These are phyloP conservation scores for Urechis unicinctus DNA, from an alignment of 2,888 invertebrate genomes.

Conservation along the genomic window DNA sequence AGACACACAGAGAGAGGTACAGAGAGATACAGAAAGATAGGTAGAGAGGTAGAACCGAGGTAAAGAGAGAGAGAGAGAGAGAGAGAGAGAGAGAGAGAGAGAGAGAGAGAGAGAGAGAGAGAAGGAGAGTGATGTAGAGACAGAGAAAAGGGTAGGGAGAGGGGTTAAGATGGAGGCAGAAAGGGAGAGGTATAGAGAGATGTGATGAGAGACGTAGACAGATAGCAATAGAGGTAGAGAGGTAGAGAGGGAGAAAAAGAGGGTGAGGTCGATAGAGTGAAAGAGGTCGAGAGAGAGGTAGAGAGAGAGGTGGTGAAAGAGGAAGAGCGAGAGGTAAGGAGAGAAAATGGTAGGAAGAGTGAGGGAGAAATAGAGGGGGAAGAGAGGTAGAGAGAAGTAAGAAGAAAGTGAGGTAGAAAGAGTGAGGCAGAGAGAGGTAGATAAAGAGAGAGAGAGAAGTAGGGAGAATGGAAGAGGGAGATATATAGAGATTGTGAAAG, in stretches of 20 bases:
- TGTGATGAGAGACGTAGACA: not conserved
- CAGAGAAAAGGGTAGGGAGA: not conserved
- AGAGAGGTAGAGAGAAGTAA: not conserved
- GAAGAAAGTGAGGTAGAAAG: not conserved
- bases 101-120: not conserved
- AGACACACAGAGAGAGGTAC: too few relatives aligned
- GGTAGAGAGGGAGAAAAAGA: not conserved
- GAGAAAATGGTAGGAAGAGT: too few relatives aligned
- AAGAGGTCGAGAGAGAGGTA: not conserved
- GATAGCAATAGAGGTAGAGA: not conserved
- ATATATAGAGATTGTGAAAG: too few relatives aligned
- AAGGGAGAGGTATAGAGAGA: not conserved
- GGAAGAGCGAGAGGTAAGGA: not conserved
- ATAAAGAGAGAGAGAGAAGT: too few relatives aligned
- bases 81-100: not conserved
- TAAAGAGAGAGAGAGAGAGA: too few relatives aligned
- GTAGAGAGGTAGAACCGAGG: too few relatives aligned
- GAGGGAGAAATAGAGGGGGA: too few relatives aligned
- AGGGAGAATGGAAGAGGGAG: too few relatives aligned
- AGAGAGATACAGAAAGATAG: too few relatives aligned
- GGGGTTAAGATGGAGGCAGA: not conserved
- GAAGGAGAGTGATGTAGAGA: not conserved
- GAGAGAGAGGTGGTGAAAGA: slow-evolving; percentile 2
- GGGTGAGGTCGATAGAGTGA: not conserved
- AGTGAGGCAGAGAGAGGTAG: not conserved